Base-by-base conservation (phyloP, 1,140 invertebrate genomes). In the Hetaerina americana region DNA sequence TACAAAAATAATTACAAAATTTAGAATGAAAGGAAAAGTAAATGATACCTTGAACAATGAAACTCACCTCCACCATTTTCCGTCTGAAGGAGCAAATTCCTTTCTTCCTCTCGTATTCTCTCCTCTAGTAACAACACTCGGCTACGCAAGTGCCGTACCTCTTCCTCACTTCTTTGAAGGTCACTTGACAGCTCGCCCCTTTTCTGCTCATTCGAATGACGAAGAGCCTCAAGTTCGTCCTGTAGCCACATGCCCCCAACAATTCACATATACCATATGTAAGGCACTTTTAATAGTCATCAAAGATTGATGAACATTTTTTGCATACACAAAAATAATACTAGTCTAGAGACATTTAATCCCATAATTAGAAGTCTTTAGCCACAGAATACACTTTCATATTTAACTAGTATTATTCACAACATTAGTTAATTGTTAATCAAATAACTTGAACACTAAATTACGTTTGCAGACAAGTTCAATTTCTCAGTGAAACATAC, bases 211-310 rank as follows among this genome's bases (percentile, higher is more conserved):
- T 86, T 87, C 6, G 85, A 84, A 31, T 89, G 87, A 0, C 88
- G 82, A 1, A 87, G 77, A 18, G 84, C 84, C 75, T 90, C 88
- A 77, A 90, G 81, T 76, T 90, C 88, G 76, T 90, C 89, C 89
- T 88, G 79, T 22, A 81, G 28, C 27, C 29, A 72, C 22, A n/a
- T n/a, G 22, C 22, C 68, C 40, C 75, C 75, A 68, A 66, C 18
- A 72, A 69, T 24, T 24, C 31, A 49, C 5, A 72, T 22, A 28
- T 72, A 31, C 67, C 25, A 67, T 72, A 72, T n/a, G n/a, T n/a
- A n/a, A n/a, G n/a, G n/a, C n/a, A n/a, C n/a, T n/a, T n/a, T n/a
- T n/a, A n/a, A n/a, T n/a, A n/a, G n/a, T n/a, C n/a, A n/a, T n/a
- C n/a, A n/a, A n/a, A n/a, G n/a, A n/a, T 57, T 57, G 40, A 3